These are phyloP conservation scores for Cardiocondyla obscurior DNA, from an alignment of 1,140 invertebrate genomes.

Conservation along the genomic window DNA sequence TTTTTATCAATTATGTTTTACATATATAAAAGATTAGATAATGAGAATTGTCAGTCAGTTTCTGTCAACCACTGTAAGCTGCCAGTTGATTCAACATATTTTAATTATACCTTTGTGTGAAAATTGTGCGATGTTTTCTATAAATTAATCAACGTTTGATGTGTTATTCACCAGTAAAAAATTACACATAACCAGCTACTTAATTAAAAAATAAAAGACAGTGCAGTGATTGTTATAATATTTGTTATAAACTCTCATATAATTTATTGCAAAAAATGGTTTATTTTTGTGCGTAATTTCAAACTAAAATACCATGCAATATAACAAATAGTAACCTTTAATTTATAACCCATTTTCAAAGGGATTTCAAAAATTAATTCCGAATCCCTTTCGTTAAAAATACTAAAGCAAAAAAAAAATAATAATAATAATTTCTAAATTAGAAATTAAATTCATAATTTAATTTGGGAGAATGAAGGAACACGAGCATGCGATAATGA, in stretches of 20 bases:
- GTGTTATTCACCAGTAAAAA: too few relatives aligned
- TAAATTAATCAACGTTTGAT: not conserved
- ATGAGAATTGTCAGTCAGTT: not conserved
- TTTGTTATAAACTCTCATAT: not conserved
- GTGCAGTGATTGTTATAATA: not conserved
- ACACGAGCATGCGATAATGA: slow-evolving; percentile 37
- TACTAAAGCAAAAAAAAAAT: not conserved
- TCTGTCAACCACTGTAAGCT: not conserved
- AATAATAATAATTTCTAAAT: too few relatives aligned
- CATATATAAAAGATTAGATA: not conserved
- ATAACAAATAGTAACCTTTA: not conserved
- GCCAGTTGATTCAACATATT: not conserved
- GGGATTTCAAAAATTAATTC: not conserved
- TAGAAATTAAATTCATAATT: not conserved
- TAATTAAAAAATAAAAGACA: not conserved
- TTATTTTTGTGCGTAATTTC: not conserved
- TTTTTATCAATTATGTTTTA: not conserved
- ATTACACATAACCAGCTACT: not conserved
- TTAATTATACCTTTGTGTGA: not conserved
- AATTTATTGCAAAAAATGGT: not conserved
- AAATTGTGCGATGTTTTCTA: not conserved
- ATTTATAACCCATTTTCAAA: not conserved
- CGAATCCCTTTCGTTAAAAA: not conserved
- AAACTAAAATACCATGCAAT: not conserved
- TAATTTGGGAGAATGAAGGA: not conserved